Evolutionary conservation across 2,888 invertebrate genomes (phyloP).

Genomic region (Hermaeophaga mercurialis): DNA sequence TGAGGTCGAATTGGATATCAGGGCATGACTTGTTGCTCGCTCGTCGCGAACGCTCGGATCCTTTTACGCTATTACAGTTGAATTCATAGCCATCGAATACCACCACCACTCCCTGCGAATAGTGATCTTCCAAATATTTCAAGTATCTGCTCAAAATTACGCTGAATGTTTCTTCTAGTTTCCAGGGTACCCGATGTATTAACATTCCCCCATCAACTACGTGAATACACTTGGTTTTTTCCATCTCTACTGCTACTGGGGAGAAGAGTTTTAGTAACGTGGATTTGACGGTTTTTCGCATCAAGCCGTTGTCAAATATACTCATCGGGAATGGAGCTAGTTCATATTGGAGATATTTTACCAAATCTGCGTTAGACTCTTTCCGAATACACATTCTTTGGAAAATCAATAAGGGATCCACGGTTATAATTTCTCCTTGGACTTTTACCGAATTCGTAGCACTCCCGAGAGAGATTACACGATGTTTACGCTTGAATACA

Average conservation of each 20-base stretch:
- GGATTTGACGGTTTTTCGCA: not conserved
- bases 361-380: not conserved
- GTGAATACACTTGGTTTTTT: not conserved
- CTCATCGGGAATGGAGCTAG: too few species aligned
- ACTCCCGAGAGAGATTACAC: not conserved
- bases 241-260: not conserved
- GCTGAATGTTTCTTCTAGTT: not conserved
- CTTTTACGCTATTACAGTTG: constrained; percentile 1
- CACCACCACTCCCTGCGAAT: not conserved
- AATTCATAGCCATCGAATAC: not conserved
- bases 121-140: constrained; percentile 7
- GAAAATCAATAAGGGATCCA: too few species aligned
- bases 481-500: constrained; percentile 10
- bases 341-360: too few species aligned
- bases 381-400: not conserved
- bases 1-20: not conserved
- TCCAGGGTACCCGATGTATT: constrained; percentile 3
- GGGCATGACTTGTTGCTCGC: constrained; percentile 6
- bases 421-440: too few species aligned
- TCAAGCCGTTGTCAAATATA: too few species aligned
- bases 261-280: not conserved
- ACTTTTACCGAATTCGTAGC: not conserved
- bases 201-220: constrained; percentile 3
- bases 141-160: not conserved
- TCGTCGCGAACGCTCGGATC: constrained; percentile 3